These are phyloP conservation scores for Arctocebus calabarensis DNA, from an alignment of 2,797 vertebrate species.

Conservation along the genomic window DNA sequence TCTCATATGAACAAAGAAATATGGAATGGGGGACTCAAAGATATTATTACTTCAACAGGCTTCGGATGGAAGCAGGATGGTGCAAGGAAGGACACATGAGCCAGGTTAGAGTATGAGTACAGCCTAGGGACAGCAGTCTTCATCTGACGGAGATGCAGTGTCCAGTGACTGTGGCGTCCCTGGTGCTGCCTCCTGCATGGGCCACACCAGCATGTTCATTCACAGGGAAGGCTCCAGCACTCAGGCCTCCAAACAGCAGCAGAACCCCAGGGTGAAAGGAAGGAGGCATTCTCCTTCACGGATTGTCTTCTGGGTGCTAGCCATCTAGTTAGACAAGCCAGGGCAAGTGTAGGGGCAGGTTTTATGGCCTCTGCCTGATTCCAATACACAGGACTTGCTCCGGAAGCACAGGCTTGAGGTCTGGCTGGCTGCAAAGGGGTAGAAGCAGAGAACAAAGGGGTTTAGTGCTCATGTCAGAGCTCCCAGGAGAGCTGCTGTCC, in stretches of 20 bases:
- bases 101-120: too few species aligned
- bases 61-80: not conserved
- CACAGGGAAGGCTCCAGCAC: not conserved
- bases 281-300: not conserved
- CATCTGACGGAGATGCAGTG: not conserved
- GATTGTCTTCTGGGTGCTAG: not conserved
- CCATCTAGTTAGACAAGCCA: not conserved
- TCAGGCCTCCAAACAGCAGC: too few species aligned
- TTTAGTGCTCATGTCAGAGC: not conserved
- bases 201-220: too few species aligned
- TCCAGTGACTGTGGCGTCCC: not conserved
- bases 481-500: not conserved
- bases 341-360: not conserved
- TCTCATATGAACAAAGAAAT: conserved; percentile 7
- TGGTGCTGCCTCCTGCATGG: rapidly evolving
- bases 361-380: not conserved
- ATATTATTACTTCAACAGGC: not conserved
- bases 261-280: not conserved
- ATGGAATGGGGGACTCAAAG: not conserved
- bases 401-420: too few species aligned
- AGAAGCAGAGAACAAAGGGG: not conserved
- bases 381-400: not conserved
- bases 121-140: not conserved
- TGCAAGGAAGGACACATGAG: not conserved
- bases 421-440: not conserved